Conservation (phyloP, 2,888 invertebrate genomes). For the Drosophila vallismaia region DNA sequence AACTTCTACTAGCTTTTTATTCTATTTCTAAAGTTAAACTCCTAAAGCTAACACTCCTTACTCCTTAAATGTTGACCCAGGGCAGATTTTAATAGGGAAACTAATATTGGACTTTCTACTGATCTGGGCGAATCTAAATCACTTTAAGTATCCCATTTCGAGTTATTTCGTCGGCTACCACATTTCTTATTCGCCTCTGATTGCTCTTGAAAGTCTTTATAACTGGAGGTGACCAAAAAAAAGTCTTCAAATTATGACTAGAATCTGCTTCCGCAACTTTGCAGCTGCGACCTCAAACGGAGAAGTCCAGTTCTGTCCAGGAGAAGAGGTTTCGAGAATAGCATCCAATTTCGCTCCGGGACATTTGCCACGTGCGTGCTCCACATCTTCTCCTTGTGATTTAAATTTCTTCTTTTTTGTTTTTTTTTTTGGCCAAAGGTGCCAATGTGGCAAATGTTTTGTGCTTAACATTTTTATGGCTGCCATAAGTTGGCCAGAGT, state of each 20-base stretch:
- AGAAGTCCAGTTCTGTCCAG: conserved; percentile 5
- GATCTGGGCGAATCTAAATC: conserved; percentile 9
- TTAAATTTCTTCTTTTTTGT: neutral
- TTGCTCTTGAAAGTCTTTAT: conserved; percentile 22
- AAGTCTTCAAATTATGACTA: conserved; percentile 62
- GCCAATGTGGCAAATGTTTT: conserved; percentile 76
- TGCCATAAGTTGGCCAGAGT: conserved; percentile 67
- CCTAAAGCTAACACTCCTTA: neutral
- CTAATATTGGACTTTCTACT: conserved; percentile 7
- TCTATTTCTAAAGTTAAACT: neutral
- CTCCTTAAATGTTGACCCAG: neutral
- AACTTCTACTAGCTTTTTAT: neutral
- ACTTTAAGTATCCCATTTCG: conserved; percentile 24
- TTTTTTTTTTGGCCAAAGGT: conserved; percentile 59
- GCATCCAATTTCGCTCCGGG: conserved; percentile 67
- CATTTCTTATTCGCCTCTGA: conserved; percentile 12
- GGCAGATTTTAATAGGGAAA: neutral
- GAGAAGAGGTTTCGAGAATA: conserved; percentile 5
- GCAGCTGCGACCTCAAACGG: conserved; percentile 61
- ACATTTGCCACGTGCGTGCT: conserved; percentile 72
- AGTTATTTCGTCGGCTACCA: neutral
- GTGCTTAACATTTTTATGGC: conserved; percentile 75
- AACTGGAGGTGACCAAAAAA: conserved; percentile 26
- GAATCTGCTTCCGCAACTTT: conserved; percentile 54
- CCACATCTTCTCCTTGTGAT: conserved; percentile 55